Percentiles rank a stretch among this genome's conserved stretches.
phyloP scores from a whole-genome alignment of 2,797 vertebrate species.

The Aulostomus chinensis region DNA sequence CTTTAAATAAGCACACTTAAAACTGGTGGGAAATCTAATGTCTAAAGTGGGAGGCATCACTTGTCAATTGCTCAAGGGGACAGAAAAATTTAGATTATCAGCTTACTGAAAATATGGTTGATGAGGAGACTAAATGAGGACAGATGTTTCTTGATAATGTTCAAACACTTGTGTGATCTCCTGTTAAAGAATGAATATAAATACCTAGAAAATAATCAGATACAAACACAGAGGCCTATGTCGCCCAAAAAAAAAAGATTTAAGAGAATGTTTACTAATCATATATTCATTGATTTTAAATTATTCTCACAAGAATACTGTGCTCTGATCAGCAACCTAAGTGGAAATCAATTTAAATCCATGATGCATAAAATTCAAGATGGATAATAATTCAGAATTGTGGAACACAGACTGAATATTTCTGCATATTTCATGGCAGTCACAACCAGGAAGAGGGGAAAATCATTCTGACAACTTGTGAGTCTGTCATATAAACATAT shows the following conservation, averaged over 20 bases:
- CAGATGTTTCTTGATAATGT: conserved; percentile 28
- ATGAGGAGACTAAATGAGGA: conserved; percentile 22
- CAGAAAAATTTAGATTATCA: conserved; percentile 45
- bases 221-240: conserved; percentile 24
- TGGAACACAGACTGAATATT: conserved; percentile 59
- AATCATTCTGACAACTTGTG: conserved; percentile 70
- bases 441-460: conserved; percentile 42
- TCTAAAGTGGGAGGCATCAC: conserved; percentile 76
- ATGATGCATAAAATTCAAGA: conserved; percentile 56
- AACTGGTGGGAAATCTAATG: conserved; percentile 78
- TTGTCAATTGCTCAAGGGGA: conserved; percentile 70
- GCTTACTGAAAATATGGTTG: conserved; percentile 34
- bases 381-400: conserved; percentile 62
- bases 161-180: conserved; percentile 20
- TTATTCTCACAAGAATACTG: conserved; percentile 47
- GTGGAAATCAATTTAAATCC: conserved; percentile 61
- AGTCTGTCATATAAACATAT: conserved; percentile 69
- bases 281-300: conserved; percentile 69
- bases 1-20: conserved; percentile 80
- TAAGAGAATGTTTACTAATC: conserved; percentile 51
- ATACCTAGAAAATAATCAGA: conserved; percentile 33
- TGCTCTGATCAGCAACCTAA: conserved; percentile 59
- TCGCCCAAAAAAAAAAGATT: conserved; percentile 27
- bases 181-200: conserved; percentile 20
- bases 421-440: conserved; percentile 63